Base-by-base conservation (phyloP, 2,113 vertebrate species). In the Sitta europaea region DNA sequence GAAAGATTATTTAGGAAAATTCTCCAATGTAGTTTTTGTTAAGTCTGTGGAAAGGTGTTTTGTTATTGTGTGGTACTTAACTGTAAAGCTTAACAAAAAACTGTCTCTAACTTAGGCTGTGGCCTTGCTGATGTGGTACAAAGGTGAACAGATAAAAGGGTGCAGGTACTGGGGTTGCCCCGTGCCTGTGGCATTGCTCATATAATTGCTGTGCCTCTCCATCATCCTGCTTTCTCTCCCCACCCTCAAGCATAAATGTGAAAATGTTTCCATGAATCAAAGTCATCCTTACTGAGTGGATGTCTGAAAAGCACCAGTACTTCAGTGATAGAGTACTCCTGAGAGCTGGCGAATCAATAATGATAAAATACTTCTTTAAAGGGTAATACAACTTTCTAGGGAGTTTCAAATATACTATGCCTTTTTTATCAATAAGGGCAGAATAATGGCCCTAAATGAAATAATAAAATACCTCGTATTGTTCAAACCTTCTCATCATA, bases 31-130 rank as follows among this genome's bases (percentile, higher is more conserved):
- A 19, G 62, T 74, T 92, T 68, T 68, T 16, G 14, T 38, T 19
- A 71, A 29, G 10, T 55, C 11, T 68, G 0, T 28, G 35, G 22
- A 86, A 84, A 72, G 22, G 6, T 66, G 35, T 4, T 33, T 51
- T 68, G 7, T 23, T 66, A 10, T 11, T 75, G 15, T 40, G 14
- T 27, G 22, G 6, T 63, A 12, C 25, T 80, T 80, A 31, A 38
- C 12, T 57, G 22, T 36, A 54, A 62, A 40, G 7, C 18, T 82
- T 57, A 68, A 61, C 24, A n/a, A 71, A 16, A 66, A 73, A 6
- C 1, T 2, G 3, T 12, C 12, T 59, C 11, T 65, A 5, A 51
- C 2, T 78, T 42, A 27, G 3, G 3, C 40, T 61, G 4, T 19
- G 22, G 3, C 21, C 33, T 75, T 81, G 66, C 28, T 57, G 53